A percentile compares a stretch with the other conserved stretches of the same genome.
Conservation (phyloP, 2,797 vertebrate genomes). For the Luscinia megarhynchos region DNA sequence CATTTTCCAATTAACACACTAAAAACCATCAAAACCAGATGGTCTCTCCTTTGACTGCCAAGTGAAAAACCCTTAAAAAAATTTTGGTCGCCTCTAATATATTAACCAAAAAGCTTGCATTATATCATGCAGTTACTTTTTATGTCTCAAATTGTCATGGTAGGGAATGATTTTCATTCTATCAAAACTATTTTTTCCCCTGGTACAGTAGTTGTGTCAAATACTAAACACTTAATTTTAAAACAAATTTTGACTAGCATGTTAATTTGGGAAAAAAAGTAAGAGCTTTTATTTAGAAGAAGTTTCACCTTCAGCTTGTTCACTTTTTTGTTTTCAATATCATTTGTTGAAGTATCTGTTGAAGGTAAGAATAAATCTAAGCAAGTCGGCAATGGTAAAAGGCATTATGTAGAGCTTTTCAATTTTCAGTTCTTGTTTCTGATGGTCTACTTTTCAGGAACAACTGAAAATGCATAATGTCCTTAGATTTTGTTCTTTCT, state of each 20-base stretch:
- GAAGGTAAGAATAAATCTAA: background rate
- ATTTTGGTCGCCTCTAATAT: background rate
- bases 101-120: background rate
- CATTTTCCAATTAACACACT: background rate
- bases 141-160: background rate
- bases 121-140: background rate
- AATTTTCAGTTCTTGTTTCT: background rate
- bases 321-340: background rate
- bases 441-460: background rate
- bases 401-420: background rate
- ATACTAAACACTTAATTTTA: background rate
- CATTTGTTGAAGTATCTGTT: background rate
- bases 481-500: background rate
- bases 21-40: background rate
- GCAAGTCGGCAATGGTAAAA: background rate
- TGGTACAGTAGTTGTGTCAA: background rate
- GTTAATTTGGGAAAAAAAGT: background rate
- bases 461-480: background rate
- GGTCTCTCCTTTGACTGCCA: background rate
- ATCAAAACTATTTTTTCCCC: background rate
- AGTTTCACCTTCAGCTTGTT: background rate
- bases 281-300: background rate
- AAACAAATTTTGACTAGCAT: background rate
- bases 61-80: background rate
- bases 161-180: background rate